Percentiles rank a stretch among this genome's conserved stretches.
These are phyloP conservation scores for Drymonia ruficornis DNA, from an alignment of 2,888 invertebrate genomes.

Conservation along the genomic window DNA sequence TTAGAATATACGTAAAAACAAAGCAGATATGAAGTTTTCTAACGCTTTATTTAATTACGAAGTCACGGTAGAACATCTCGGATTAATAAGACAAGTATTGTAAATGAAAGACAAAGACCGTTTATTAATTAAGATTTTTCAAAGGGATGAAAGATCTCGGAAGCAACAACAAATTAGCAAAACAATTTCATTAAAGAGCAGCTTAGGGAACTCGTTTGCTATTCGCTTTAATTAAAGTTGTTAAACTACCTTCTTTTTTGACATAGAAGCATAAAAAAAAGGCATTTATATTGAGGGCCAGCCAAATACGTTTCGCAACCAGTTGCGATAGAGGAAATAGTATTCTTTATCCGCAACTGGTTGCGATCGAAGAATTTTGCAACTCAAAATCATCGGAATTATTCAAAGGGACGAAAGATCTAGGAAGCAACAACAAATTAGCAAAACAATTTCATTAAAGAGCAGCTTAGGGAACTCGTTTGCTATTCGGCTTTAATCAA, in stretches of 20 bases:
- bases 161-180: constrained; percentile 46
- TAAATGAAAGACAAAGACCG: constrained; percentile 10
- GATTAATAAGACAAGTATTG: constrained; percentile 3
- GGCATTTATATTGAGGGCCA: too few species aligned
- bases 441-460: constrained; percentile 44
- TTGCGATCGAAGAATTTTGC: too few species aligned
- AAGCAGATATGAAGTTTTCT: neutral
- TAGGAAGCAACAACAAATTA: constrained; percentile 44
- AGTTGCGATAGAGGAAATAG: too few species aligned
- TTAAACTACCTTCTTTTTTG: constrained; percentile 18
- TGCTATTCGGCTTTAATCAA: constrained; percentile 47
- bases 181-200: constrained; percentile 43
- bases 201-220: constrained; percentile 34
- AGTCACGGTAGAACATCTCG: neutral
- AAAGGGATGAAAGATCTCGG: constrained; percentile 30
- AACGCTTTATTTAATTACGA: neutral
- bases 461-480: constrained; percentile 32
- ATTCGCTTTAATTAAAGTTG: constrained; percentile 48
- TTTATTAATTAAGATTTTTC: constrained; percentile 38
- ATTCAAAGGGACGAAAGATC: constrained; percentile 35
- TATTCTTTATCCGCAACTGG: too few species aligned
- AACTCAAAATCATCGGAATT: too few species aligned
- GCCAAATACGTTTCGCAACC: too few species aligned
- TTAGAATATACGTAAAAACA: too few species aligned
- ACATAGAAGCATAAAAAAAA: neutral